Percentiles rank a stretch among this genome's conserved stretches.
Conservation (phyloP, 2,113 vertebrate species). For the Thunnus maccoyii region DNA sequence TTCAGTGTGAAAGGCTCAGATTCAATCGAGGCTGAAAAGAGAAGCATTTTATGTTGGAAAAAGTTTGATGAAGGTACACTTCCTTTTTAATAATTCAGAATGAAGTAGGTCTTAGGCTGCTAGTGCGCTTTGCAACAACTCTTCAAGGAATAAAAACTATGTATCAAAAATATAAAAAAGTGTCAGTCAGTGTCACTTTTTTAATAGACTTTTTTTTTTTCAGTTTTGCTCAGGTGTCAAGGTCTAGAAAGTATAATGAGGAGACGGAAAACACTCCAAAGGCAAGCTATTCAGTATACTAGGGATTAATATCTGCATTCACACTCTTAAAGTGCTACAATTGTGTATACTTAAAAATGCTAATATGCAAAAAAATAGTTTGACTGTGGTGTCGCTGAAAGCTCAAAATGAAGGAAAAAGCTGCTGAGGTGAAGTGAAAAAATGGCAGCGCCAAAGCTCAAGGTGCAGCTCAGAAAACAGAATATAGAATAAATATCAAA, state of each 20-base stretch:
- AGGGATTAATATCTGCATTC: background rate
- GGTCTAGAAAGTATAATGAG: background rate
- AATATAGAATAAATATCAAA: too few relatives aligned
- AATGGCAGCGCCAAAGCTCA: too few relatives aligned
- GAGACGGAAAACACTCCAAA: background rate
- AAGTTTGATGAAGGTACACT: conserved; percentile 40
- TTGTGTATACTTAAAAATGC: too few relatives aligned
- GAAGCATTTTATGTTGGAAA: conserved; percentile 21
- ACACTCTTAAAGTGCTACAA: too few relatives aligned
- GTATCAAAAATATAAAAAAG: conserved; percentile 4
- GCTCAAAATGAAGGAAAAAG: too few relatives aligned
- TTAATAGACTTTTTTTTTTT: too few relatives aligned
- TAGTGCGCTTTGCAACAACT: conserved; percentile 21
- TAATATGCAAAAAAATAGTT: too few relatives aligned
- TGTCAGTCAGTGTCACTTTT: background rate
- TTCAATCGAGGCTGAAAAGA: conserved; percentile 30
- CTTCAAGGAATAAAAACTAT: background rate
- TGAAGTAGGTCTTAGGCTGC: conserved; percentile 22
- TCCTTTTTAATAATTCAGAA: conserved; percentile 47
- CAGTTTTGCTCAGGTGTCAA: background rate
- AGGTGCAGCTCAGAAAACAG: too few relatives aligned
- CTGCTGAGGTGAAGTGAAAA: too few relatives aligned
- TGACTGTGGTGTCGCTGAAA: too few relatives aligned
- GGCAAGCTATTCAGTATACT: background rate
- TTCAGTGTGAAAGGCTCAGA: conserved; percentile 31